Base-by-base conservation (phyloP, 2,113 vertebrate genomes). In the Lepus americanus region DNA sequence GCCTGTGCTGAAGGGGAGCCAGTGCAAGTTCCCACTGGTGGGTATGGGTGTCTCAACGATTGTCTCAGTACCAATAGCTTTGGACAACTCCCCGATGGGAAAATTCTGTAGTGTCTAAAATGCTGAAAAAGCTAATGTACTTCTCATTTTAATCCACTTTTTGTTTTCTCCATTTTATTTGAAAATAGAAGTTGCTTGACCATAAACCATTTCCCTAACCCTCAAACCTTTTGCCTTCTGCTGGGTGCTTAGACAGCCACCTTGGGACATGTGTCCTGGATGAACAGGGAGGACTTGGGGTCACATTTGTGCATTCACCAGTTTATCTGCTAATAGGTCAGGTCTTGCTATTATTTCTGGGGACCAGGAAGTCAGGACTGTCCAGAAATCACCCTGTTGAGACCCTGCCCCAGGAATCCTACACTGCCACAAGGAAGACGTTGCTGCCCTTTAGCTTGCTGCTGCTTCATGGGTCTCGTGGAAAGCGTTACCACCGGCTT, bases 71-170 rank as follows among this genome's bases (percentile, higher is more conserved):
- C 66, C 79, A 31, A 1, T 19, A 63, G 17, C 88, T 95, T 59
- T 90, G 44, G 27, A 63, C 23, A 39, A 17, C 17, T 79, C 44
- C 44, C 44, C 44, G 51, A 74, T 76, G 64, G 12, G 74, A 11
- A 82, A 64, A 66, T 90, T 92, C 63, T 86, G 31, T 70, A 13
- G 36, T 61, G 33, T 86, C 87, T 94, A 51, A 92, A 90, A 87
- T 88, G 82, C 49, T 69, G 20, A 9, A 92, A 49, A 84, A 90
- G 9, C 53, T 86, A 67, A 10, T 36, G 14, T 33, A 44, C 25
- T 59, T 84, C 27, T 93, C 67, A 59, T 70, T 91, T 82, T 53
- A 82, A 44, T 82, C 36, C 14, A 13, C 5, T n/a, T 87, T 92
- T 90, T 87, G 53, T 89, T 93, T 92, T 33, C 23, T 83, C 67